Conservation (phyloP, 2,888 invertebrate genomes). For the Helobdella robusta region DNA sequence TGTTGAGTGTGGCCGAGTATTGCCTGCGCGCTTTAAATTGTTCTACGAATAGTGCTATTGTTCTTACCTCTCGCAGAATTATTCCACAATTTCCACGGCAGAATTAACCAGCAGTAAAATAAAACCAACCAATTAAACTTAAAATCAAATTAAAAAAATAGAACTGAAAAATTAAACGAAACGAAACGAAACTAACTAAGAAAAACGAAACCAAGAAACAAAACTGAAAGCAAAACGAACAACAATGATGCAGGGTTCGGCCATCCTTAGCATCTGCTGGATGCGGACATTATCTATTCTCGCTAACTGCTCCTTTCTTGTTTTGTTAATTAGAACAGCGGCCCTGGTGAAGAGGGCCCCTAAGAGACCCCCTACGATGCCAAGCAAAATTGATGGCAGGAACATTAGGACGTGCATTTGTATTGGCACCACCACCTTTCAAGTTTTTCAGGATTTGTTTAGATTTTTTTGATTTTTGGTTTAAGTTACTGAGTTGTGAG, state of each 20-base stretch:
- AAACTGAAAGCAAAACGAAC: constrained; percentile 28
- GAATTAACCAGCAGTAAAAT: too few relatives aligned
- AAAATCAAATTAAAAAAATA: too few relatives aligned
- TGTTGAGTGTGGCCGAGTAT: too few relatives aligned
- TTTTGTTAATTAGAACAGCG: constrained; percentile 25
- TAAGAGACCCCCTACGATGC: constrained; percentile 40
- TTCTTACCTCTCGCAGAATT: too few relatives aligned
- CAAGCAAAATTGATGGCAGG: constrained; percentile 40
- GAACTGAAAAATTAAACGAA: too few relatives aligned
- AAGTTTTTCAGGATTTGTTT: too few relatives aligned
- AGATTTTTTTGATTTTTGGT: too few relatives aligned
- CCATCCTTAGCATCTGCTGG: constrained; percentile 25
- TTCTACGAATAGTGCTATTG: too few relatives aligned
- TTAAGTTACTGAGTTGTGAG: too few relatives aligned
- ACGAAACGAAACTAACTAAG: constrained; percentile 11
- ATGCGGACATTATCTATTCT: constrained; percentile 21
- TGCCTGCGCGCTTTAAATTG: too few relatives aligned
- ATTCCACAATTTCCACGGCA: too few relatives aligned
- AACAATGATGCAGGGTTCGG: constrained; percentile 30
- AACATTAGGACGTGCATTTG: constrained; percentile 39
- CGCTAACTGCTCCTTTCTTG: constrained; percentile 24
- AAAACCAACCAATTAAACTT: too few relatives aligned
- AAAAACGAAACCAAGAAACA: background rate
- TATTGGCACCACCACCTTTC: constrained; percentile 33
- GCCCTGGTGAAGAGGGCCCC: constrained; percentile 38